phyloP scores from a whole-genome alignment of 2,797 vertebrate genomes.

The Labroides dimidiatus region DNA sequence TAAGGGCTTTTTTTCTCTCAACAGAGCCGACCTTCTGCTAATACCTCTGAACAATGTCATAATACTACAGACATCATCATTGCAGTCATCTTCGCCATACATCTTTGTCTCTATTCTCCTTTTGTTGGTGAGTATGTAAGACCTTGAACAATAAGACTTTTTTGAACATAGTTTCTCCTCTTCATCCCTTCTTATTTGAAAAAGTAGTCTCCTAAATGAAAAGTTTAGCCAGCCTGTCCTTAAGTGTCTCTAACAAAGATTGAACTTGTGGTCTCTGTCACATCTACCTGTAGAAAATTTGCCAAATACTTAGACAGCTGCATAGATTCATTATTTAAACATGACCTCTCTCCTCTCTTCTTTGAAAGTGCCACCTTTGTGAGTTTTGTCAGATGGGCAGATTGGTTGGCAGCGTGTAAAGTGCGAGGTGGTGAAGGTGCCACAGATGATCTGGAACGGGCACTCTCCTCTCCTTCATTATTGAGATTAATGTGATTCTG shows the following conservation, averaged over 20 bases:
- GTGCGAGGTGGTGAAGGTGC: slow-evolving; percentile 38
- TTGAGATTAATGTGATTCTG: slow-evolving; percentile 56
- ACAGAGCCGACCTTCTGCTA: slow-evolving; percentile 58
- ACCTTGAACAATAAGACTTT: background rate
- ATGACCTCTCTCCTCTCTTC: slow-evolving; percentile 58
- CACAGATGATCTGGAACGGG: slow-evolving; percentile 50
- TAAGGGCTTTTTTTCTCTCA: slow-evolving; percentile 59
- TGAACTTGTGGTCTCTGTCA: slow-evolving; percentile 23
- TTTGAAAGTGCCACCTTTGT: slow-evolving; percentile 54
- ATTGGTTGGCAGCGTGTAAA: slow-evolving; percentile 50
- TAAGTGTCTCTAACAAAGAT: slow-evolving; percentile 5
- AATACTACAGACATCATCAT: slow-evolving; percentile 32
- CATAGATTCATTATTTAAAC: slow-evolving; percentile 67
- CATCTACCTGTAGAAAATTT: slow-evolving; percentile 10
- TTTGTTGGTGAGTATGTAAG: background rate
- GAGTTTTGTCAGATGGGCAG: slow-evolving; percentile 54
- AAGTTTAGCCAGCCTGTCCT: slow-evolving; percentile 18
- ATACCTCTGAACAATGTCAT: slow-evolving; percentile 32
- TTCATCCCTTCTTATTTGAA: background rate
- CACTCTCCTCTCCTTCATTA: slow-evolving; percentile 48
- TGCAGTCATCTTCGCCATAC: background rate
- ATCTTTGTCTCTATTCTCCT: slow-evolving; percentile 13
- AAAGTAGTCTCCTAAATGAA: slow-evolving; percentile 3
- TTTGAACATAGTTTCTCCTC: background rate
- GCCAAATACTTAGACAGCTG: slow-evolving; percentile 23